Evolutionary conservation across 1,140 invertebrate species (phyloP).

Genomic region (Diorhabda carinulata): DNA sequence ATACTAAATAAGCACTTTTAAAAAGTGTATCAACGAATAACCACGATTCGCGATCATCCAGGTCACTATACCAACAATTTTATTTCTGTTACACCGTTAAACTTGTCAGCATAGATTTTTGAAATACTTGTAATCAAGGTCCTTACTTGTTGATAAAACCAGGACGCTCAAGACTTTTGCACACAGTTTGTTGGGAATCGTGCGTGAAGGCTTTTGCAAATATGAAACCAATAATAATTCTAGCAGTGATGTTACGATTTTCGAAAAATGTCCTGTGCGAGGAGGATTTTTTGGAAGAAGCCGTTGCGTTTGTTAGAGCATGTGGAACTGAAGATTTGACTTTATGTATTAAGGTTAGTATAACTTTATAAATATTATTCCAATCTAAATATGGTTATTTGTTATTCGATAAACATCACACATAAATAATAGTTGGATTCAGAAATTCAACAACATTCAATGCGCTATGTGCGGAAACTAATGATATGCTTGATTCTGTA

Average conservation of each 20-base stretch:
- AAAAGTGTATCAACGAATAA: neutral
- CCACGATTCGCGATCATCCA: neutral
- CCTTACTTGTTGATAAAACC: slow-evolving; percentile 32
- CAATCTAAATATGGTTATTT: too few species aligned
- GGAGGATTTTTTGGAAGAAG: slow-evolving; percentile 39
- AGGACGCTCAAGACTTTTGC: slow-evolving; percentile 22
- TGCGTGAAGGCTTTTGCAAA: slow-evolving; percentile 7
- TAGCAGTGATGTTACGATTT: too few species aligned
- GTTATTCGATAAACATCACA: too few species aligned
- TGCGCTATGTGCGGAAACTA: too few species aligned
- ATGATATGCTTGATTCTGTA: too few species aligned
- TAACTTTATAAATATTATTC: too few species aligned
- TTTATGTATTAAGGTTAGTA: slow-evolving; percentile 66
- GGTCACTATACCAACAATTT: slow-evolving; percentile 6
- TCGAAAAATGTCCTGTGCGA: slow-evolving; percentile 7
- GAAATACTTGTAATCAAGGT: slow-evolving; percentile 19
- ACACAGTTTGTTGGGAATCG: slow-evolving; percentile 25
- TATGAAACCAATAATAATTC: neutral
- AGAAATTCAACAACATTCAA: too few species aligned
- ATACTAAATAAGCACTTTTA: neutral
- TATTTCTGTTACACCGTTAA: slow-evolving; percentile 9
- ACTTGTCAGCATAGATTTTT: slow-evolving; percentile 26
- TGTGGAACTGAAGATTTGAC: slow-evolving; percentile 66
- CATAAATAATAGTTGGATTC: too few species aligned
- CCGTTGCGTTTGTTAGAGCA: slow-evolving; percentile 63